Evolutionary conservation across 1,140 invertebrate genomes (phyloP), one percentile per base, ranked within the genome.

Genomic region (Pseudoatta argentina): DNA sequence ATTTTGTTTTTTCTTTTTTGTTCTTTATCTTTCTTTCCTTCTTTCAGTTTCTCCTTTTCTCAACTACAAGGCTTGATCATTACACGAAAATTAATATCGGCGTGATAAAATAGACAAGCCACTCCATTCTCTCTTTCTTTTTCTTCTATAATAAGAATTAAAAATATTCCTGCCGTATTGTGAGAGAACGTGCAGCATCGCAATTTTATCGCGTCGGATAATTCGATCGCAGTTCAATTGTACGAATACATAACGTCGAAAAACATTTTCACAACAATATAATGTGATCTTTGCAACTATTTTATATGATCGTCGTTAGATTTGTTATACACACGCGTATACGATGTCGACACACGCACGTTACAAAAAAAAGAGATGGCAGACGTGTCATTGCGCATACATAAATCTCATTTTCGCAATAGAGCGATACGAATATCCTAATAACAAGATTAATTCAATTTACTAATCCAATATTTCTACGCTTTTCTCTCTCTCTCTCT

Each of bases 131-230:
- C 57, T 44, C 1, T 77, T 10, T 18, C n/a, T 24, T 14, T 69
- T 44, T 44, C 6, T 69, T 53, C 71, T 53, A 57, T 75, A 81
- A 81, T 81, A 81, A 89, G 51, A 86, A 89, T 88, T 48, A 81
- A 86, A 88, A 89, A 89, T 86, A 89, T 79, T 75, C 27, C 34
- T 59, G 34, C 66, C 39, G 57, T 53, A 83, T 79, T 30, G 16
- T 34, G 57, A 27, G n/a, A 59, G 59, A 44, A 72, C 30, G 30
- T 34, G 64, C n/a, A n/a, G 18, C 61, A 48, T 63, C 55, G 18
- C 39, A 12, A 88, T 88, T 75, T 86, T 71, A 88, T 86, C 83
- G 73, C 44, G 69, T 53, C 73, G 59, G n/a, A 39, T 14, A 30
- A 21, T 27, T 78, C 12, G 3, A 64, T 77, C 44, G 21, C 24